Evolutionary conservation across 2,113 vertebrate genomes (phyloP).

Genomic region (Eulacestoma nigropectus): DNA sequence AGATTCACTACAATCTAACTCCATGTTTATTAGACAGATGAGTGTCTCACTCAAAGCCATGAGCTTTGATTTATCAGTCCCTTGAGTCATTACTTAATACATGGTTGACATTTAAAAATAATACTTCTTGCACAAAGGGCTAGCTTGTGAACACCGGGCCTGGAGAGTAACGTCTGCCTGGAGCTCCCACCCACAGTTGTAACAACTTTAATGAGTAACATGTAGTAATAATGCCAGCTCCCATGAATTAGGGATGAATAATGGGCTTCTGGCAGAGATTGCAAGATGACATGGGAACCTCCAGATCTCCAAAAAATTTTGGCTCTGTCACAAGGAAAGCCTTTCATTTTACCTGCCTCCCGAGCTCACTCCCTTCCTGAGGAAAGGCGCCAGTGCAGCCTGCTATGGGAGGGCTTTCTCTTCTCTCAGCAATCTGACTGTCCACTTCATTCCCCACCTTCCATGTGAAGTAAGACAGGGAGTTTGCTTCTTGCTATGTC

Average conservation of each 20-base stretch:
- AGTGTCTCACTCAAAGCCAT: background rate
- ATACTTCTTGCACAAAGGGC: background rate
- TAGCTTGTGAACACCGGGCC: background rate
- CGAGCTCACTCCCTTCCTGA: background rate
- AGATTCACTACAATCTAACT: background rate
- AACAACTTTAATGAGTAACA: background rate
- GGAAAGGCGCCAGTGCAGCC: background rate
- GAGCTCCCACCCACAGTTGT: background rate
- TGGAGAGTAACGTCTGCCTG: background rate
- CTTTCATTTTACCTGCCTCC: background rate
- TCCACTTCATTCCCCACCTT: background rate
- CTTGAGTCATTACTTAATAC: slow-evolving; percentile 14
- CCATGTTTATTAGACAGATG: background rate
- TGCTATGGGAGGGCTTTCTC: background rate
- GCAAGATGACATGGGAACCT: slow-evolving; percentile 4
- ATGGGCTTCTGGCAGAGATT: slow-evolving; percentile 1
- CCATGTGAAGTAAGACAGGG: background rate
- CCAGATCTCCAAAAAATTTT: background rate
- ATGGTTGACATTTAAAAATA: slow-evolving; percentile 31
- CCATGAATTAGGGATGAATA: slow-evolving; percentile 9
- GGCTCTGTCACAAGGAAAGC: background rate
- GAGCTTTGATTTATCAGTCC: background rate
- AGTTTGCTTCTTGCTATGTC: background rate
- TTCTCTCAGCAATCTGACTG: background rate
- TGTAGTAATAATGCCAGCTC: background rate